Evolutionary conservation across 2,888 invertebrate genomes (phyloP).

Genomic region (Leptodirus hochenwartii): DNA sequence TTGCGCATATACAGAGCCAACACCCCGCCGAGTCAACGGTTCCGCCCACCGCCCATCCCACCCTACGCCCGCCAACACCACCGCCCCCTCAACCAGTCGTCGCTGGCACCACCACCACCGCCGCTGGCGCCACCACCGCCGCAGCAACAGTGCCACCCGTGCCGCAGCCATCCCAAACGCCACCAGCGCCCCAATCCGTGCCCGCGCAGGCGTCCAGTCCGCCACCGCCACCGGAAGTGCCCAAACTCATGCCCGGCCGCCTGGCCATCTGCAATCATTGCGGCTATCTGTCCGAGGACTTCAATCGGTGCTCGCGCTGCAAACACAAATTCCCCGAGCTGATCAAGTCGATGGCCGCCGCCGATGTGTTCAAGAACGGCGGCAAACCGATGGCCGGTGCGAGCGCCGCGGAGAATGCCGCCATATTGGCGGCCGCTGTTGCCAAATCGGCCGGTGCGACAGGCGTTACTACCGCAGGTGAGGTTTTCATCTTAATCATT

Average conservation of each 20-base stretch:
- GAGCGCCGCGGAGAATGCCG: no score
- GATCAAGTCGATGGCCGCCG: constrained; percentile 33
- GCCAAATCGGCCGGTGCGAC: no score
- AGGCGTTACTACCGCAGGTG: no score
- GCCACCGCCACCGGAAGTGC: constrained; percentile 30
- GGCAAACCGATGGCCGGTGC: no score
- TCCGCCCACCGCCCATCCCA: no score
- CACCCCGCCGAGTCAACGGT: no score
- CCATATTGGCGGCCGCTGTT: no score
- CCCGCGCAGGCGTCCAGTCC: constrained; percentile 4
- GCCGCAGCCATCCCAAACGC: neutral
- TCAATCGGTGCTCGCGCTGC: constrained; percentile 60
- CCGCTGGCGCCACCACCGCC: neutral
- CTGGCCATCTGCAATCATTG: constrained; percentile 64
- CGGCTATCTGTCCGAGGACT: constrained; percentile 61
- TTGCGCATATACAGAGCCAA: no score
- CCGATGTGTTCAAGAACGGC: constrained; percentile 1
- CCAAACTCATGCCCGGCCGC: constrained; percentile 50
- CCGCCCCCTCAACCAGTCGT: constrained; percentile 1
- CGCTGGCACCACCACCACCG: neutral
- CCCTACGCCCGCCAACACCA: no score
- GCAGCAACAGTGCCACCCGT: no score
- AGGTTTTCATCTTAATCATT: no score
- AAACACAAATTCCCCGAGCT: constrained; percentile 51
- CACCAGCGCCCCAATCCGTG: neutral